Evolutionary conservation across 2,888 invertebrate genomes (phyloP).

Genomic region (Deilephila elpenor): DNA sequence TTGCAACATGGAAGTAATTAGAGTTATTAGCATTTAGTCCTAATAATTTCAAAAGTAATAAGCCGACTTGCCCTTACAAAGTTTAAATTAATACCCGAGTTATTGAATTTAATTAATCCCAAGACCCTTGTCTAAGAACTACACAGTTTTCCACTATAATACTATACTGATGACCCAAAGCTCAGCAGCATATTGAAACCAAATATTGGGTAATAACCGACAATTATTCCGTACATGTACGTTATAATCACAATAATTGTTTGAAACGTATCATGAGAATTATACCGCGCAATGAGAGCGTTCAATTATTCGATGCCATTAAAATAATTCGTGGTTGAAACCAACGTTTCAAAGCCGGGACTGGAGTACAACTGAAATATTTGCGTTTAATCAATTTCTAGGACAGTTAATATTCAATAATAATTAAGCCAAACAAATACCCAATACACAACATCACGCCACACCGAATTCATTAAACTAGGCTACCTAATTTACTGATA

Average conservation of each 20-base stretch:
- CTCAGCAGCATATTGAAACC: too few relatives aligned
- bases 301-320: background rate
- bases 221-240: background rate
- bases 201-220: too few relatives aligned
- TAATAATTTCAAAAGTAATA: too few relatives aligned
- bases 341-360: background rate
- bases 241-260: background rate
- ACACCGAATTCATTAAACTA: too few relatives aligned
- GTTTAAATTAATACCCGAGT: background rate
- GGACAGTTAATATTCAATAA: background rate
- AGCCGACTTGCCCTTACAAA: background rate
- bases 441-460: too few relatives aligned
- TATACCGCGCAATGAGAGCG: background rate
- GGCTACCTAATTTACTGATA: too few relatives aligned
- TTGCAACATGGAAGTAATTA: too few relatives aligned
- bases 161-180: too few relatives aligned
- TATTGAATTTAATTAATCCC: background rate
- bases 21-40: too few relatives aligned
- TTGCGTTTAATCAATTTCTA: slow-evolving; percentile 12
- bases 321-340: slow-evolving; percentile 8
- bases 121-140: too few relatives aligned
- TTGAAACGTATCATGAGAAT: background rate
- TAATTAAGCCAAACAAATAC: background rate
- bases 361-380: background rate
- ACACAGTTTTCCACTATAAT: too few relatives aligned